Evolutionary conservation across 2,888 invertebrate genomes (phyloP).

Genomic region (Blastobasis lacticolella): DNA sequence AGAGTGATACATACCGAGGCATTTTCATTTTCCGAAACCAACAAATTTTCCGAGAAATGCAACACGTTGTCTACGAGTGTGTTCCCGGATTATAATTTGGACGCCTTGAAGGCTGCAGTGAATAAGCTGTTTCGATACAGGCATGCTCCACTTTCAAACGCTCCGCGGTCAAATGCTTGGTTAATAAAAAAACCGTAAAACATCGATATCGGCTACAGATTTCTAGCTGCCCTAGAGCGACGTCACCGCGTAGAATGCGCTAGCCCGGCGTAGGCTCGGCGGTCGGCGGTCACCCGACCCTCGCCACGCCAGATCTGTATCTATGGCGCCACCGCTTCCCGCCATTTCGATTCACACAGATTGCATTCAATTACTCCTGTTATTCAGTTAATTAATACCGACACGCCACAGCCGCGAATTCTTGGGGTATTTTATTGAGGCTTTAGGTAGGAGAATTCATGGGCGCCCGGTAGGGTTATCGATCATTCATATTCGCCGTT

Average conservation of each 20-base stretch:
- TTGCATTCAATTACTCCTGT: conserved; percentile 46
- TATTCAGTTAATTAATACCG: conserved; percentile 45
- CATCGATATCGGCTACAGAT: conserved; percentile 18
- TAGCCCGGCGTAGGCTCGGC: conserved; percentile 38
- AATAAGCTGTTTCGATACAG: too few relatives aligned
- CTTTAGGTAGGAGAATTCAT: neutral
- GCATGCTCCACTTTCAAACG: too few relatives aligned
- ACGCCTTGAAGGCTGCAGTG: too few relatives aligned
- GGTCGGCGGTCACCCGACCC: conserved; percentile 50
- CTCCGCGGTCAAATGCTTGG: too few relatives aligned
- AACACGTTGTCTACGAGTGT: too few relatives aligned
- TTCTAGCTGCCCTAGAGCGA: conserved; percentile 17
- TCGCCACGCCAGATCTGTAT: conserved; percentile 55
- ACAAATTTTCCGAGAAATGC: too few relatives aligned
- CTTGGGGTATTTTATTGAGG: conserved; percentile 14
- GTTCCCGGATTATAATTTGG: too few relatives aligned
- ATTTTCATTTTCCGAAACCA: too few relatives aligned
- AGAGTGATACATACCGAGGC: too few relatives aligned
- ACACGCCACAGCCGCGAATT: conserved; percentile 15
- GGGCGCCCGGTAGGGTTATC: too few relatives aligned
- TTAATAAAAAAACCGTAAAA: too few relatives aligned
- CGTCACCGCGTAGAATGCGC: conserved; percentile 32
- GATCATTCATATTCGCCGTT: too few relatives aligned
- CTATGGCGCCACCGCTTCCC: conserved; percentile 57
- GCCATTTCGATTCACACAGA: conserved; percentile 47